These are phyloP conservation scores for Brotula barbata DNA, from an alignment of 2,797 vertebrate genomes.

Conservation along the genomic window DNA sequence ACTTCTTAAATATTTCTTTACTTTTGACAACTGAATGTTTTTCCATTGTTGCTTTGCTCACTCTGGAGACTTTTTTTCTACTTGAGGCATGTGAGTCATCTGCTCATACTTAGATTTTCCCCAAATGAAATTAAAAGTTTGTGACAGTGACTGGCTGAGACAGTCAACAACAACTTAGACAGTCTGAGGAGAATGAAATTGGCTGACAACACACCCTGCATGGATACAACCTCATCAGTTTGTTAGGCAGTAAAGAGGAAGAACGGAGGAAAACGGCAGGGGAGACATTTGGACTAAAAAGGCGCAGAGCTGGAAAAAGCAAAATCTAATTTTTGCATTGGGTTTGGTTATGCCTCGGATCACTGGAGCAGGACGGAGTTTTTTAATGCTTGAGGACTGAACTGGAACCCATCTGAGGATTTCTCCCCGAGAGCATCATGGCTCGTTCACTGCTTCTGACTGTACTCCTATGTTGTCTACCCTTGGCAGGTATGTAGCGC, in stretches of 20 bases:
- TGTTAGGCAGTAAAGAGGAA: no score
- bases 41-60: no score
- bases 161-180: no score
- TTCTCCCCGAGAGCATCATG: conserved; percentile 55
- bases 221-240: no score
- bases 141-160: conserved; percentile 36
- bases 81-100: conserved; percentile 34
- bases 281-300: conserved; percentile 4
- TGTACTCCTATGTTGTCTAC: conserved; percentile 59
- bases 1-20: no score
- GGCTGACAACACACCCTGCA: no score
- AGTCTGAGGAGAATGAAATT: no score
- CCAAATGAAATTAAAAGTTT: conserved; percentile 48
- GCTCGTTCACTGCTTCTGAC: conserved; percentile 40
- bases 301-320: background rate
- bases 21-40: no score
- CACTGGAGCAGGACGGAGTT: conserved; percentile 4
- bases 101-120: conserved; percentile 36
- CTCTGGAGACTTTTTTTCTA: background rate
- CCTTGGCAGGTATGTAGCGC: conserved; percentile 67
- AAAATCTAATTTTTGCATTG: conserved; percentile 35
- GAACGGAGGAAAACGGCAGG: background rate
- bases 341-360: conserved; percentile 4
- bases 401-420: conserved; percentile 15
- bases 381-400: background rate